phyloP scores from a whole-genome alignment of 2,797 vertebrate species.

The Sparus aurata region DNA sequence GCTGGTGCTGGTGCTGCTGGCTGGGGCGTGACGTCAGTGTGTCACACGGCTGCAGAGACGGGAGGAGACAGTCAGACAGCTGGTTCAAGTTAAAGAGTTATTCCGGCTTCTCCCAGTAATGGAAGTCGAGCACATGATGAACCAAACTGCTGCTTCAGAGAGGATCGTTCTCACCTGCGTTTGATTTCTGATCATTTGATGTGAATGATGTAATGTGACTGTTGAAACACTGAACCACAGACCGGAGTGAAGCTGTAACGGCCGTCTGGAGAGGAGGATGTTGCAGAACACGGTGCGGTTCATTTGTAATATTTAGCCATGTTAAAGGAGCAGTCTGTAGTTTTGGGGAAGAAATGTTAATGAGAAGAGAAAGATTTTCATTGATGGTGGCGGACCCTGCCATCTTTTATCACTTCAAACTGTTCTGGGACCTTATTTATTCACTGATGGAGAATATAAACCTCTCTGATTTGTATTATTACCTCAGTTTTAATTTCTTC shows the following conservation, averaged over 20 bases:
- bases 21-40: constrained; percentile 33
- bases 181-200: neutral
- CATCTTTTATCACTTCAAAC: too few species aligned
- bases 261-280: neutral
- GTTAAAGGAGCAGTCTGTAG: too few species aligned
- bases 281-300: neutral
- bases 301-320: too few species aligned
- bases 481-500: too few species aligned
- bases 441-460: too few species aligned
- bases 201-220: neutral
- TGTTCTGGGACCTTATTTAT: too few species aligned
- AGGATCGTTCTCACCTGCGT: neutral
- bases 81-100: neutral
- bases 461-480: too few species aligned
- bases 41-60: constrained; percentile 7
- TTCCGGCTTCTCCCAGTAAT: too few species aligned
- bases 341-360: too few species aligned
- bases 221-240: neutral
- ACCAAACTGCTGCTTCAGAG: neutral
- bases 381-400: too few species aligned
- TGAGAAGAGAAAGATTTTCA: too few species aligned
- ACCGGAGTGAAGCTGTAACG: neutral
- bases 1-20: constrained; percentile 6
- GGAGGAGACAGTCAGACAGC: constrained; percentile 31
- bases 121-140: neutral